A percentile compares a stretch with the other conserved stretches of the same genome.
These are phyloP conservation scores for Drosophila pullipes DNA, from an alignment of 2,888 invertebrate species.

Conservation along the genomic window DNA sequence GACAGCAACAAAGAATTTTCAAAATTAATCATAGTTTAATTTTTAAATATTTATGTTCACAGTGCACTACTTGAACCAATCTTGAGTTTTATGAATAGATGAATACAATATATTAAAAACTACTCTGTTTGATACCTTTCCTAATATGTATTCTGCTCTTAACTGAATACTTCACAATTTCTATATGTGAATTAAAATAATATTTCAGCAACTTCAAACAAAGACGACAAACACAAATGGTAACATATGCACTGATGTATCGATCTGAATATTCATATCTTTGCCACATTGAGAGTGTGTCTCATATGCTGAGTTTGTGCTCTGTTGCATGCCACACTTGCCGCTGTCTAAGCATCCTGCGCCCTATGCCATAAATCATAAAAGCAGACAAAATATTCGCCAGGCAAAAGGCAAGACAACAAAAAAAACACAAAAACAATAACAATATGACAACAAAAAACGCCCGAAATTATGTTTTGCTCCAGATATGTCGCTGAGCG, in stretches of 20 bases:
- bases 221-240: background rate
- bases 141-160: background rate
- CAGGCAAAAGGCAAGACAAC: constrained; percentile 33
- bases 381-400: constrained; percentile 62
- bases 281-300: constrained; percentile 11
- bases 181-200: constrained; percentile 1
- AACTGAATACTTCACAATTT: background rate
- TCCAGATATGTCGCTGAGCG: constrained; percentile 55
- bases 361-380: constrained; percentile 66
- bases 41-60: background rate
- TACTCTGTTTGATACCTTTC: background rate
- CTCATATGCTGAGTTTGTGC: constrained; percentile 43
- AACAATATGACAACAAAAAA: constrained; percentile 21
- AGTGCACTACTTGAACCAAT: background rate
- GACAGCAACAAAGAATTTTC: background rate
- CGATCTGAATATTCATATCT: constrained; percentile 40
- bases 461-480: constrained; percentile 63
- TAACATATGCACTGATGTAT: constrained; percentile 51
- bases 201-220: background rate
- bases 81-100: background rate
- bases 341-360: constrained; percentile 69
- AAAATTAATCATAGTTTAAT: background rate
- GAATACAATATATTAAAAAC: background rate
- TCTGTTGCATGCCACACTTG: constrained; percentile 64
- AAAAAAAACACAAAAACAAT: background rate